phyloP scores from a whole-genome alignment of 2,113 vertebrate genomes.

The Lipophrys pholis region DNA sequence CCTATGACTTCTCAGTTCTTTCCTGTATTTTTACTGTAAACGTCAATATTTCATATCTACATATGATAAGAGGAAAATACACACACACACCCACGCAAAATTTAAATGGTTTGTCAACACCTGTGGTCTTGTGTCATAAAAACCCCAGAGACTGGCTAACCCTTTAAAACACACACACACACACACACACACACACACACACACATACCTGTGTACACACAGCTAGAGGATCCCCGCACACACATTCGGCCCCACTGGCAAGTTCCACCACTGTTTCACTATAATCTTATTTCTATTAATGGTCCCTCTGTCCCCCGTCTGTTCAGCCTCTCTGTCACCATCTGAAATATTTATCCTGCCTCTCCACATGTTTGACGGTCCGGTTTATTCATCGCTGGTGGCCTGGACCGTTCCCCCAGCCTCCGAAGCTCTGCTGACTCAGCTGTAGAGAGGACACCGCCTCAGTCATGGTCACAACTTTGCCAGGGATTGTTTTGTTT shows the following conservation, averaged over 20 bases:
- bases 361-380: conserved; percentile 60
- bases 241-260: conserved; percentile 1
- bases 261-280: conserved; percentile 3
- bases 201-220: conserved; percentile 15
- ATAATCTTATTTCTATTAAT: conserved; percentile 1
- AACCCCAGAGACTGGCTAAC: not conserved
- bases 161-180: conserved; percentile 21
- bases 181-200: conserved; percentile 32
- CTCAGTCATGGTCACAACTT: conserved; percentile 40
- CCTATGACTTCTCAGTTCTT: conserved; percentile 40
- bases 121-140: conserved; percentile 19
- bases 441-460: conserved; percentile 25
- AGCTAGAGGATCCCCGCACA: not conserved
- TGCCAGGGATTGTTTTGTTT: conserved; percentile 11
- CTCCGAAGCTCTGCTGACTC: conserved; percentile 40
- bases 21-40: conserved; percentile 54
- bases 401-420: conserved; percentile 49
- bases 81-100: conserved; percentile 15
- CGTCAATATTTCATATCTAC: conserved; percentile 15
- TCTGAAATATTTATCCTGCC: conserved; percentile 63
- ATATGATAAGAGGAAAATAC: conserved; percentile 14
- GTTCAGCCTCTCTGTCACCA: conserved; percentile 13
- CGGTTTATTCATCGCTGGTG: conserved; percentile 68
- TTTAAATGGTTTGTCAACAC: conserved; percentile 1
- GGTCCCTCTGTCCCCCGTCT: not conserved